Percentiles rank a stretch among this genome's conserved stretches.
Conservation (phyloP, 2,113 vertebrate genomes). For the Bucco capensis region DNA sequence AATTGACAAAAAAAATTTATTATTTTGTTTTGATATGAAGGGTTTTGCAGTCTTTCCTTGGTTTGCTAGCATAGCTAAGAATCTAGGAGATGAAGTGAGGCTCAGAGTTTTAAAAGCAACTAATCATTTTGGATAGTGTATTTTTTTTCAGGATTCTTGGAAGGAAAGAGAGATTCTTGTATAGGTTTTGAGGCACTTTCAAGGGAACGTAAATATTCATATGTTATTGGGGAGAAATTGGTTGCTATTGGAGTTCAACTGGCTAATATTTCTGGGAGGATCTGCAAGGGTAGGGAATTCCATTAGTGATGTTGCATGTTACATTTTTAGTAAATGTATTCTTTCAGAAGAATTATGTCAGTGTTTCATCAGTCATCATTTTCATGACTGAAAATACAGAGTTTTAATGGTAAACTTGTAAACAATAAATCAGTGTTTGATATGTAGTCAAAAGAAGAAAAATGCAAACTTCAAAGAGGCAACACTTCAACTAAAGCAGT, state of each 20-base stretch:
- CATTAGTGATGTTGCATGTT: not conserved
- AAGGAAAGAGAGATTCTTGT: not conserved
- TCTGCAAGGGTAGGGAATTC: not conserved
- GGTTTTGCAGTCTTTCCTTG: not conserved
- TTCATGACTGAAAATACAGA: not conserved
- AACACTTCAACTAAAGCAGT: not conserved
- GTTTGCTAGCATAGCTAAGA: not conserved
- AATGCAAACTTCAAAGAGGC: not conserved
- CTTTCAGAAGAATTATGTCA: not conserved
- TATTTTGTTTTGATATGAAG: not conserved
- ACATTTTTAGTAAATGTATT: not conserved
- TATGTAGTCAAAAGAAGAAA: not conserved
- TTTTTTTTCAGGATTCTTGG: not conserved
- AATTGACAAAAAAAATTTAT: conserved; percentile 10
- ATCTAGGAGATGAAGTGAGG: not conserved
- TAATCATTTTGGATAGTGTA: not conserved
- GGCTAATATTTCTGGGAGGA: not conserved
- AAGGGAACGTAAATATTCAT: not conserved
- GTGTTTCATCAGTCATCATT: not conserved
- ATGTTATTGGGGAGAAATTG: not conserved
- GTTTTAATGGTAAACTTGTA: not conserved
- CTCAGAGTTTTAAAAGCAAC: not conserved
- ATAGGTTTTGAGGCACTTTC: not conserved
- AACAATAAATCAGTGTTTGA: not conserved
- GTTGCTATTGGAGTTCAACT: not conserved